A percentile compares a stretch with the other conserved stretches of the same genome.
phyloP scores from a whole-genome alignment of 2,888 invertebrate genomes.

The Petrophora chlorosata region DNA sequence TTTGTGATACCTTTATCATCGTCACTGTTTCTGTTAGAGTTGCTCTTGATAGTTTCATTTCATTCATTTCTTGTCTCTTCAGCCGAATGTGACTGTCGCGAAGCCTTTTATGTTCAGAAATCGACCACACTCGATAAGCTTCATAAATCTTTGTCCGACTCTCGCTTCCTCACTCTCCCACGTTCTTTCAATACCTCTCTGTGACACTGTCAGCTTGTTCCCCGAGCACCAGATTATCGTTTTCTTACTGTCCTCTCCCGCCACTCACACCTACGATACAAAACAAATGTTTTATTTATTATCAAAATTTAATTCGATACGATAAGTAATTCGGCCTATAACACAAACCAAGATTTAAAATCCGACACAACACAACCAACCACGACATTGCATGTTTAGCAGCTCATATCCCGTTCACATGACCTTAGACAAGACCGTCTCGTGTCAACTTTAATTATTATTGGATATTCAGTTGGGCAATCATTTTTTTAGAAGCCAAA shows the following conservation, averaged over 20 bases:
- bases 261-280: conserved; percentile 57
- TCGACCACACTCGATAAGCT: conserved; percentile 67
- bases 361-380: conserved; percentile 71
- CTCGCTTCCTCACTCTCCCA: conserved; percentile 73
- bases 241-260: conserved; percentile 54
- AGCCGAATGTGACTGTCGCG: conserved; percentile 78
- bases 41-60: conserved; percentile 82
- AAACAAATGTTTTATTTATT: conserved; percentile 37
- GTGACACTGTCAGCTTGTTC: conserved; percentile 75
- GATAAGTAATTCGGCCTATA: conserved; percentile 63
- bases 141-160: conserved; percentile 65
- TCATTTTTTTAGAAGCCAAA: conserved; percentile 66
- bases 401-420: conserved; percentile 78
- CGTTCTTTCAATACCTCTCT: conserved; percentile 68
- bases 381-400: conserved; percentile 83
- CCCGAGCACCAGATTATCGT: conserved; percentile 67
- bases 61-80: conserved; percentile 75
- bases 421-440: conserved; percentile 78
- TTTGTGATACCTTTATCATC: conserved; percentile 83
- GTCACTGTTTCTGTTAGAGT: conserved; percentile 81
- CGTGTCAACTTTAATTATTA: conserved; percentile 58
- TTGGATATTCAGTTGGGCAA: conserved; percentile 71
- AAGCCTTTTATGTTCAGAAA: conserved; percentile 64
- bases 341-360: conserved; percentile 55
- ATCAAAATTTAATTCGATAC: conserved; percentile 48